These are phyloP conservation scores for Sebastes elongatus DNA, from an alignment of 2,797 vertebrate genomes.

Conservation along the genomic window DNA sequence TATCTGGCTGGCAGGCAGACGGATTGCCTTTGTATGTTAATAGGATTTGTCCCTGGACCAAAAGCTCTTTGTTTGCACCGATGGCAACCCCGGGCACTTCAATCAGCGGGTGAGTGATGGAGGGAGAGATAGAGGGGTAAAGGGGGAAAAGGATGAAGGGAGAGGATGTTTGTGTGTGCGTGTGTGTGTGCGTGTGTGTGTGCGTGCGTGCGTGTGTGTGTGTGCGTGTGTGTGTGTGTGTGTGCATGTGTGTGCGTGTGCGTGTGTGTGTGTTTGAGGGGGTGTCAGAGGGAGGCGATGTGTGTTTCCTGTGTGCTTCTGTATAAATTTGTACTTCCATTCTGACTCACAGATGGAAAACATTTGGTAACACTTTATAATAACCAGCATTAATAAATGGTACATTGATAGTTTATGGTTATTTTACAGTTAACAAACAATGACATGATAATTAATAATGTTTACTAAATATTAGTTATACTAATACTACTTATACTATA, in stretches of 20 bases:
- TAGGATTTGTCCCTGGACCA: slow-evolving; percentile 63
- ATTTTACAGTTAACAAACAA: no score
- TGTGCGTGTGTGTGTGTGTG: background rate
- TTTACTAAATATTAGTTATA: no score
- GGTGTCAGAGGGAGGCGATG: background rate
- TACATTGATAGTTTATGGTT: no score
- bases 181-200: background rate
- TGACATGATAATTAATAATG: no score
- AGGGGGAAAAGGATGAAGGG: background rate
- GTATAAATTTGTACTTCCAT: background rate
- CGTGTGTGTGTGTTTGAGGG: background rate
- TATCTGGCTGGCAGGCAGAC: slow-evolving; percentile 42
- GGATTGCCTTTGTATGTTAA: slow-evolving; percentile 66
- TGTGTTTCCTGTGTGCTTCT: background rate
- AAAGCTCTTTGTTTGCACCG: slow-evolving; percentile 63
- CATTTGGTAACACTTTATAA: no score
- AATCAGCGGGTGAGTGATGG: slow-evolving; percentile 57
- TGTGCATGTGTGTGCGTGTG: no score
- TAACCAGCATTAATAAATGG: no score
- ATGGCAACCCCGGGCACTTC: slow-evolving; percentile 46
- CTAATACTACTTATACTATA: no score
- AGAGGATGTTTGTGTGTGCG: background rate
- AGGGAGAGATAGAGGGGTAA: slow-evolving; percentile 47
- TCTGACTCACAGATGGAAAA: background rate
- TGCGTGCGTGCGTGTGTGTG: no score